A percentile compares a stretch with the other conserved stretches of the same genome.
phyloP scores from a whole-genome alignment of 2,888 invertebrate genomes.

The Campopleginae sp. region DNA sequence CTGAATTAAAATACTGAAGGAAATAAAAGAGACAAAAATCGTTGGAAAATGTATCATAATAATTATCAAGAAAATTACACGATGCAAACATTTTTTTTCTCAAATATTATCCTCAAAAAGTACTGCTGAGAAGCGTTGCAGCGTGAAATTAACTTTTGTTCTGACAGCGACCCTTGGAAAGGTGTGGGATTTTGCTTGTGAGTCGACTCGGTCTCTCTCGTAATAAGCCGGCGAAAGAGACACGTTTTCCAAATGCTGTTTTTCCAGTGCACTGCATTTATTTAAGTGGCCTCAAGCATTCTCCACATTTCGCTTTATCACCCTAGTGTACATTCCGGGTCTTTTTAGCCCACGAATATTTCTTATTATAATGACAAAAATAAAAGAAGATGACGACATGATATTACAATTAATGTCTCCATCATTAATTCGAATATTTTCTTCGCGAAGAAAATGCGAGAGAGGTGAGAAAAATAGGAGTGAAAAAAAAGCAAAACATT shows the following conservation, averaged over 20 bases:
- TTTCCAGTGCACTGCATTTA: slow-evolving; percentile 36
- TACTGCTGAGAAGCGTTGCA: slow-evolving; percentile 69
- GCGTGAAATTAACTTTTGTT: slow-evolving; percentile 77
- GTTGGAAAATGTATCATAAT: neutral
- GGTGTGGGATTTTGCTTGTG: neutral
- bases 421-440: slow-evolving; percentile 14
- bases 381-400: neutral
- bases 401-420: neutral
- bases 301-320: slow-evolving; percentile 17
- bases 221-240: neutral
- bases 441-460: neutral
- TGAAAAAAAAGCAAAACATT: neutral
- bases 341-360: neutral
- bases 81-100: slow-evolving; percentile 3
- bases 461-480: neutral
- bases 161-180: slow-evolving; percentile 58
- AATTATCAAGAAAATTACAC: neutral
- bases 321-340: neutral
- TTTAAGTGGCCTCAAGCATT: slow-evolving; percentile 22
- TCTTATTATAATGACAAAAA: slow-evolving; percentile 6
- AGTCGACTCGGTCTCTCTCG: slow-evolving; percentile 15
- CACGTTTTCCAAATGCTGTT: slow-evolving; percentile 39
- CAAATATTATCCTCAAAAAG: slow-evolving; percentile 46
- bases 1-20: neutral
- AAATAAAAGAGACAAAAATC: neutral